Conservation (phyloP, 2,888 invertebrate genomes). For the Microdon myrmicae region DNA sequence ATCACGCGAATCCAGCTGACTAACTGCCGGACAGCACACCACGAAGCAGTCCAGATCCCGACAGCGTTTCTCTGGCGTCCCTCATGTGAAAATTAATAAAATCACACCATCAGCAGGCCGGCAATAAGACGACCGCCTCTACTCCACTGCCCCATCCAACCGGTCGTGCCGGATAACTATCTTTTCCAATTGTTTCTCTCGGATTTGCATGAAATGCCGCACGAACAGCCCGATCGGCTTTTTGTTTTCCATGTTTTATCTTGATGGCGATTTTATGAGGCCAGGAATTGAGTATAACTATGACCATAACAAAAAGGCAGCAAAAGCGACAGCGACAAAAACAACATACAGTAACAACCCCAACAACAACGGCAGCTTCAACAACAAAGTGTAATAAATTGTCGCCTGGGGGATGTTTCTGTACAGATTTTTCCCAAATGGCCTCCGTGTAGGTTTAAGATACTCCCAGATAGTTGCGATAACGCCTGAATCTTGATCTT, state of each 20-base stretch:
- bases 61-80: slow-evolving; percentile 29
- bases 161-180: slow-evolving; percentile 13
- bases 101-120: slow-evolving; percentile 32
- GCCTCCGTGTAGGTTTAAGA: slow-evolving; percentile 48
- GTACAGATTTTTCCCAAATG: slow-evolving; percentile 47
- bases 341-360: background rate
- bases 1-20: slow-evolving; percentile 30
- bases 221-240: slow-evolving; percentile 20
- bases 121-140: slow-evolving; percentile 10
- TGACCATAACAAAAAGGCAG: slow-evolving; percentile 27
- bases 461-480: slow-evolving; percentile 41
- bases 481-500: slow-evolving; percentile 40
- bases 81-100: slow-evolving; percentile 50
- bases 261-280: slow-evolving; percentile 47
- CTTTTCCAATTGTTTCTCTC: slow-evolving; percentile 22
- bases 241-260: slow-evolving; percentile 46
- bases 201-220: slow-evolving; percentile 34
- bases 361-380: slow-evolving; percentile 19
- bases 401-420: slow-evolving; percentile 47
- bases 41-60: slow-evolving; percentile 7
- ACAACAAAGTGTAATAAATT: slow-evolving; percentile 50
- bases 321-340: slow-evolving; percentile 2
- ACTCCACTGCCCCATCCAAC: background rate
- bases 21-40: slow-evolving; percentile 13
- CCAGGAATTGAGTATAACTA: slow-evolving; percentile 40